Evolutionary conservation across 2,113 vertebrate species (phyloP).

Genomic region (Hystrix brachyura): DNA sequence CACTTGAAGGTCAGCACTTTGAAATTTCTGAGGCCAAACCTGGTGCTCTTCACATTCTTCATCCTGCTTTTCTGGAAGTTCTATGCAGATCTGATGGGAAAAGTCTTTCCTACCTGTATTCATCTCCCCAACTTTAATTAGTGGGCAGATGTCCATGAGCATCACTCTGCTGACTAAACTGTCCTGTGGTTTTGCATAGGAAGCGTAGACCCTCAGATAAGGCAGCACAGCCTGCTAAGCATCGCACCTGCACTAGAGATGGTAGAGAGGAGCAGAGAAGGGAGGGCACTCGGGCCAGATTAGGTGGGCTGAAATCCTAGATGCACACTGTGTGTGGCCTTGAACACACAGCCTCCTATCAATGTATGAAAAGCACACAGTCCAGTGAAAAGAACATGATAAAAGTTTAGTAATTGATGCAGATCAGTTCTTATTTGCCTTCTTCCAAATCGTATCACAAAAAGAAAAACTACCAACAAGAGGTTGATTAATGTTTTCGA

Average conservation of each 20-base stretch:
- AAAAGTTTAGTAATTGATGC: background rate
- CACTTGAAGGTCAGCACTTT: background rate
- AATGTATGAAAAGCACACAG: background rate
- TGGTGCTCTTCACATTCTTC: background rate
- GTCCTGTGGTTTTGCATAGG: background rate
- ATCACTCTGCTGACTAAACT: background rate
- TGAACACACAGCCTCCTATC: background rate
- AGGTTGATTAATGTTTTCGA: background rate
- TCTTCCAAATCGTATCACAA: background rate
- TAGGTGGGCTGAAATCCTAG: background rate
- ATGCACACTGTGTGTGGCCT: background rate
- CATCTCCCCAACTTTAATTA: background rate
- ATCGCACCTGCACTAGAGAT: background rate
- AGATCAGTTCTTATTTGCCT: background rate
- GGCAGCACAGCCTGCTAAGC: background rate
- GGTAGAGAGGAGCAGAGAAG: background rate
- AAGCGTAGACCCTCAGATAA: background rate
- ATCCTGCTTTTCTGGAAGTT: background rate
- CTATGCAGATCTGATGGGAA: background rate
- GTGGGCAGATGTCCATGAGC: background rate
- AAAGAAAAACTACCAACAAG: background rate
- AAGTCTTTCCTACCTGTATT: background rate
- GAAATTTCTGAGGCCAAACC: background rate
- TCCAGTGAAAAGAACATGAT: background rate
- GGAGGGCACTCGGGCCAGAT: background rate